Conservation (phyloP, 2,888 invertebrate genomes). For the Macaria notata region DNA sequence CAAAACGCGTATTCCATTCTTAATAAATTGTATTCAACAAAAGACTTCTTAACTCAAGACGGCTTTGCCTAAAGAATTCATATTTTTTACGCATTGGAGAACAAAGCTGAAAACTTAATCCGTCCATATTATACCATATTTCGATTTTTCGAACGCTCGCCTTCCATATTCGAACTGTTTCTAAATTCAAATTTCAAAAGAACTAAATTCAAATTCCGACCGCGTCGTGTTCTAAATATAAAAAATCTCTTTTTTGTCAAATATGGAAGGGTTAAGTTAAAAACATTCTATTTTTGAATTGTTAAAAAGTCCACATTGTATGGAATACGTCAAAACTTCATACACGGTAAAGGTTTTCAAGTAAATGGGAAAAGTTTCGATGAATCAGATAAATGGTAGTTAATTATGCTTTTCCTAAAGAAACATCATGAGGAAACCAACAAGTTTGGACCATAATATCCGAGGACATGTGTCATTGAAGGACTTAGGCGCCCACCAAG, state of each 20-base stretch:
- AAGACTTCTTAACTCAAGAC: conserved; percentile 10
- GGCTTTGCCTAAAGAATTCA: conserved; percentile 16
- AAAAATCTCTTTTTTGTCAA: conserved; percentile 76
- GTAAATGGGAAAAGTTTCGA: conserved; percentile 45
- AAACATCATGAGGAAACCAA: too few relatives aligned
- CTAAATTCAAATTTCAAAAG: conserved; percentile 67
- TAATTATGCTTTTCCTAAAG: too few relatives aligned
- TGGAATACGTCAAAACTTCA: conserved; percentile 81
- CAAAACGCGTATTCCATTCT: neutral
- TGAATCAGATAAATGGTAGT: conserved; percentile 10
- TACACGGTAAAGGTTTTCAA: conserved; percentile 48
- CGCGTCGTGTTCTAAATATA: conserved; percentile 78
- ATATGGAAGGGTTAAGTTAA: conserved; percentile 82
- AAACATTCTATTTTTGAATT: conserved; percentile 82
- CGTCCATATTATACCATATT: conserved; percentile 46
- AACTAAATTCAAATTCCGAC: conserved; percentile 73
- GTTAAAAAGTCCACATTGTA: conserved; percentile 81
- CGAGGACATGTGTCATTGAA: too few relatives aligned
- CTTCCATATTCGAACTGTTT: conserved; percentile 70
- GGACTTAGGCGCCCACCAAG: too few relatives aligned
- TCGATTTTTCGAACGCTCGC: conserved; percentile 51
- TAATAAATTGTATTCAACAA: conserved; percentile 7
- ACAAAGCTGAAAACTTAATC: conserved; percentile 18
- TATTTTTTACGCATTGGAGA: conserved; percentile 20
- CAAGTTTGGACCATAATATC: too few relatives aligned